A percentile compares a stretch with the other conserved stretches of the same genome.
These are phyloP conservation scores for Dorcus hopei DNA, from an alignment of 2,888 invertebrate genomes.

Conservation along the genomic window DNA sequence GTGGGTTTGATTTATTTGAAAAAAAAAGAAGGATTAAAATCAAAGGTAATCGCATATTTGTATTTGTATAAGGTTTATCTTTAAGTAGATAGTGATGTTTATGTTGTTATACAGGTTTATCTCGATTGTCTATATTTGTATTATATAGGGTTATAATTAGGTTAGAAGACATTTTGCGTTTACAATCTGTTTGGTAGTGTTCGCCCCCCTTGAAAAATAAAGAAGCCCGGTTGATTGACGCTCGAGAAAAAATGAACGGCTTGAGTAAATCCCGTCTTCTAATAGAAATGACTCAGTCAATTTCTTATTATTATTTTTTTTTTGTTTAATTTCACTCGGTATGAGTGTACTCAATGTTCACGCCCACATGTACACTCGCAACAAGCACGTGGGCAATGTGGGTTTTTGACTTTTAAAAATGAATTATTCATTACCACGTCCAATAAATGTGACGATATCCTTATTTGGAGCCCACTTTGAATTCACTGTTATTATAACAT, in stretches of 20 bases:
- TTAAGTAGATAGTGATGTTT: too few relatives aligned
- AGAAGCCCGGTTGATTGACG: not conserved
- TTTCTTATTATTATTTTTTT: conserved; percentile 20
- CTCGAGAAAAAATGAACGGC: not conserved
- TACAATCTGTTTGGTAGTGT: conserved; percentile 11
- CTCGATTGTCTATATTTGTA: conserved; percentile 14
- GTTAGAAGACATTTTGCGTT: conserved; percentile 40
- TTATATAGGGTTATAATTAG: conserved; percentile 41
- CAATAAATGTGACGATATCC: conserved; percentile 19
- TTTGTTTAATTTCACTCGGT: conserved; percentile 20
- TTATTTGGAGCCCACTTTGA: conserved; percentile 22
- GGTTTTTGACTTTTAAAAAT: conserved; percentile 31
- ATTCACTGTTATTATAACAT: conserved; percentile 16
- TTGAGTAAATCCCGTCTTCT: not conserved
- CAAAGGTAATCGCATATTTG: not conserved
- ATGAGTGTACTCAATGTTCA: conserved; percentile 29
- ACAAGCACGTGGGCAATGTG: conserved; percentile 35
- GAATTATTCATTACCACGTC: conserved; percentile 27
- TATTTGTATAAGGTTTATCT: too few relatives aligned
- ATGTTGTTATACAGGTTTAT: too few relatives aligned
- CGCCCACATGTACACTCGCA: conserved; percentile 33
- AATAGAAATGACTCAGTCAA: conserved; percentile 21
- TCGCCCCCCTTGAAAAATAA: not conserved
- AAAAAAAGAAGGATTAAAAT: not conserved
- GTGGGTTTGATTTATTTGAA: not conserved